A percentile compares a stretch with the other conserved stretches of the same genome.
Evolutionary conservation across 2,113 vertebrate species (phyloP).

Genomic region (Xyliphius kryptos): DNA sequence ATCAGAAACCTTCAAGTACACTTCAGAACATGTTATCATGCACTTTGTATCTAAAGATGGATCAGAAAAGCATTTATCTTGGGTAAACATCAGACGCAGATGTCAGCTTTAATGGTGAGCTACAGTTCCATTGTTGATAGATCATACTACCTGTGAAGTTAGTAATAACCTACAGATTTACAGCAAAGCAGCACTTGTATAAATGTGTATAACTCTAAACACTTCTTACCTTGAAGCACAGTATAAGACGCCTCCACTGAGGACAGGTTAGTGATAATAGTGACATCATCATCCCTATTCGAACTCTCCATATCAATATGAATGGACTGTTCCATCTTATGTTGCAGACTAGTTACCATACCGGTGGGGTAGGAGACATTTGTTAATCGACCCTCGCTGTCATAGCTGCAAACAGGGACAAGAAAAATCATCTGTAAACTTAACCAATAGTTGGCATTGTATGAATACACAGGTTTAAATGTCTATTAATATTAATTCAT

Average conservation of each 20-base stretch:
- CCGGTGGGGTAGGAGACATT: constrained; percentile 85
- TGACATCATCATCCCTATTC: constrained; percentile 82
- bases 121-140: too few relatives aligned
- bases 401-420: constrained; percentile 64
- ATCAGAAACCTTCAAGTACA: too few relatives aligned
- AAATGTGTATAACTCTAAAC: too few relatives aligned
- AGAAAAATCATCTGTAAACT: background rate
- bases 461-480: background rate
- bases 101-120: too few relatives aligned
- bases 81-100: too few relatives aligned
- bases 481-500: too few relatives aligned
- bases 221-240: constrained; percentile 77
- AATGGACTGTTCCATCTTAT: constrained; percentile 82
- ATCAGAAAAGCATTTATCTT: too few relatives aligned
- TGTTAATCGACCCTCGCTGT: constrained; percentile 80
- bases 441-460: background rate
- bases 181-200: too few relatives aligned
- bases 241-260: constrained; percentile 84
- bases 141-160: too few relatives aligned
- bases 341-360: constrained; percentile 79
- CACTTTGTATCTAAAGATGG: too few relatives aligned
- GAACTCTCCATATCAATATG: constrained; percentile 87
- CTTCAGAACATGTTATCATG: too few relatives aligned
- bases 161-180: too few relatives aligned
- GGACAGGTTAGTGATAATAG: constrained; percentile 83